phyloP scores from a whole-genome alignment of 2,113 vertebrate genomes.

The Spizaetus ornatus region DNA sequence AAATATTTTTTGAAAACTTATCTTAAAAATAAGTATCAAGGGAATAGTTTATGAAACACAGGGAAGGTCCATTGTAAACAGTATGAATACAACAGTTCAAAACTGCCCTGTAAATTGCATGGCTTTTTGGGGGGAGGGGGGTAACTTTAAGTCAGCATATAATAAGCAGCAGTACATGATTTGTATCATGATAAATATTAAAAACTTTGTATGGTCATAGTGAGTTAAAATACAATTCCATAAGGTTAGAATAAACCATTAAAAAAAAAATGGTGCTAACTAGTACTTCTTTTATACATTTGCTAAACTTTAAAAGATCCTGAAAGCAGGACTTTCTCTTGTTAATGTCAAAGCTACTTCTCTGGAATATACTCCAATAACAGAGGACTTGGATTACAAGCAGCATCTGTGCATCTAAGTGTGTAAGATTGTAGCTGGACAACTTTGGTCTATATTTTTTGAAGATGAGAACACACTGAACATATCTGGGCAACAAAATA shows the following conservation, averaged over 20 bases:
- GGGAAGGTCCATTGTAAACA: not conserved
- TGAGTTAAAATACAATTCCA: not conserved
- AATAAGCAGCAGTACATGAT: not conserved
- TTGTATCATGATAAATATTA: not conserved
- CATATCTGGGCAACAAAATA: not conserved
- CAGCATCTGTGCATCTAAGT: not conserved
- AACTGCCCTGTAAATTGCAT: not conserved
- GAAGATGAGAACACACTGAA: not conserved
- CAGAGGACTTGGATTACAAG: not conserved
- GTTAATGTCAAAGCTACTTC: not conserved
- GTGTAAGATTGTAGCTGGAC: not conserved
- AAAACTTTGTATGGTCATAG: not conserved
- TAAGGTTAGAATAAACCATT: not conserved
- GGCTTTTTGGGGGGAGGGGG: accelerated
- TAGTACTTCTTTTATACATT: not conserved
- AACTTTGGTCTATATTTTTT: not conserved
- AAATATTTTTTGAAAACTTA: not conserved
- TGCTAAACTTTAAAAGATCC: not conserved
- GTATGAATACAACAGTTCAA: not conserved
- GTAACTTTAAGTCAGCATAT: not conserved
- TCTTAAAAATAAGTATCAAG: not conserved
- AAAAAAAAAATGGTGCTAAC: not conserved
- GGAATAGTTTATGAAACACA: not conserved
- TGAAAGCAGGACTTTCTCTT: not conserved
- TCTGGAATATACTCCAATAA: not conserved